Conservation (phyloP, 2,113 vertebrate genomes). For the Equus quagga region DNA sequence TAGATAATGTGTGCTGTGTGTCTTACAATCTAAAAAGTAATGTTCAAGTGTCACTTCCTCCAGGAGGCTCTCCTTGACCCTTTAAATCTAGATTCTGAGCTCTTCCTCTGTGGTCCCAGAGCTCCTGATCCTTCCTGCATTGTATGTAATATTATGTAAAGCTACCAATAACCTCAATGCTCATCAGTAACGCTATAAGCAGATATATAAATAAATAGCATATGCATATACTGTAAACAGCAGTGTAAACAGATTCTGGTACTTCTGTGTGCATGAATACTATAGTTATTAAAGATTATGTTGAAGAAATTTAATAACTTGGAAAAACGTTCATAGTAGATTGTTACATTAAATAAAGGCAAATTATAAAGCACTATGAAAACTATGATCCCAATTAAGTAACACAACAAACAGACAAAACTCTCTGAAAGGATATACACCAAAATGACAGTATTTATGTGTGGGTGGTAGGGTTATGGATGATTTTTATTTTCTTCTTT, state of each 20-base stretch:
- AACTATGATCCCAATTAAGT: slow-evolving; percentile 33
- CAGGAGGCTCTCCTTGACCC: not conserved
- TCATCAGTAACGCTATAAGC: not conserved
- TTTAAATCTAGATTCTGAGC: not conserved
- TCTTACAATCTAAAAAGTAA: not conserved
- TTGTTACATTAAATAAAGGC: not conserved
- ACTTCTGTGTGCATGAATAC: not conserved
- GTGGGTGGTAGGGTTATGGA: not conserved
- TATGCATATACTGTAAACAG: not conserved
- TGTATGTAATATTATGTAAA: not conserved
- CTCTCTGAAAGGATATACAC: not conserved
- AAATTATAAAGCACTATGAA: slow-evolving; percentile 23
- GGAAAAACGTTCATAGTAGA: slow-evolving; percentile 17
- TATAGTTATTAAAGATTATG: not conserved
- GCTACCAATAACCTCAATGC: not conserved
- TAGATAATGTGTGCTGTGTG: not conserved
- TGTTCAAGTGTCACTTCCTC: not conserved
- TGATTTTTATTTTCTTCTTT: slow-evolving; percentile 58
- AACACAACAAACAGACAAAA: not conserved
- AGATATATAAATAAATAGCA: not conserved
- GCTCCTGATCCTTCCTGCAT: accelerated
- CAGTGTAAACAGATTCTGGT: not conserved
- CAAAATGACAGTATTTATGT: not conserved
- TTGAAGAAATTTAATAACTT: not conserved
- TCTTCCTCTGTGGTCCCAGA: not conserved